Evolutionary conservation across 2,113 vertebrate genomes (phyloP).

Genomic region (Marcusenius ussheri): DNA sequence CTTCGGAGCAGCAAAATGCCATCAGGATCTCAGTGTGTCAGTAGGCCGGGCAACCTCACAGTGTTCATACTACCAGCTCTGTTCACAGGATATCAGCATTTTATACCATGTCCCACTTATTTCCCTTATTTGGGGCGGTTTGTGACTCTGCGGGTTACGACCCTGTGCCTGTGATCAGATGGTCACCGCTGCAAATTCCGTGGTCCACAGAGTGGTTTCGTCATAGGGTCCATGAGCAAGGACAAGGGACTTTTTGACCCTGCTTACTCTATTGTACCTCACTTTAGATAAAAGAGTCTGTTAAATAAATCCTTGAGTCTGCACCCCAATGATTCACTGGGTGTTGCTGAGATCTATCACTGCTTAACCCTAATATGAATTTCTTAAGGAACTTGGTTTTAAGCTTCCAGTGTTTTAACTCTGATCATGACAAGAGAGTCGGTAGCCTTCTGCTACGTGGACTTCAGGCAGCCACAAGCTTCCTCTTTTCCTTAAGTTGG

Average conservation of each 20-base stretch:
- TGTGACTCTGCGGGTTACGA: neutral
- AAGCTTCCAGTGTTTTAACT: neutral
- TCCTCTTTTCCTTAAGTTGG: neutral
- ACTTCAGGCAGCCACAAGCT: neutral
- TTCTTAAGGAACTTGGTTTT: neutral
- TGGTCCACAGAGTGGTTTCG: neutral
- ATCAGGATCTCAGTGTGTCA: neutral
- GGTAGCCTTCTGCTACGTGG: neutral
- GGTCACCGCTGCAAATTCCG: neutral
- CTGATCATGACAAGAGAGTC: neutral
- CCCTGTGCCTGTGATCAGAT: neutral
- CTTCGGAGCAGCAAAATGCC: neutral
- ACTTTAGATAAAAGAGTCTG: neutral
- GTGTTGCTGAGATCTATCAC: neutral
- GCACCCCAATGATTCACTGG: neutral
- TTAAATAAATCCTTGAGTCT: neutral
- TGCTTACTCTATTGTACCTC: neutral
- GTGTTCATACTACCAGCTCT: neutral
- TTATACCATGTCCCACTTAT: neutral
- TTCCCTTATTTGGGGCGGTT: neutral
- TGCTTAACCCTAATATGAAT: neutral
- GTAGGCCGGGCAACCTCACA: neutral
- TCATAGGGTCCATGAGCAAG: neutral
- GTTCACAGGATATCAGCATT: neutral
- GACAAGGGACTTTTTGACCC: neutral